Evolutionary conservation across 1,140 invertebrate genomes (phyloP).

Genomic region (Protaetia brevitarsis): DNA sequence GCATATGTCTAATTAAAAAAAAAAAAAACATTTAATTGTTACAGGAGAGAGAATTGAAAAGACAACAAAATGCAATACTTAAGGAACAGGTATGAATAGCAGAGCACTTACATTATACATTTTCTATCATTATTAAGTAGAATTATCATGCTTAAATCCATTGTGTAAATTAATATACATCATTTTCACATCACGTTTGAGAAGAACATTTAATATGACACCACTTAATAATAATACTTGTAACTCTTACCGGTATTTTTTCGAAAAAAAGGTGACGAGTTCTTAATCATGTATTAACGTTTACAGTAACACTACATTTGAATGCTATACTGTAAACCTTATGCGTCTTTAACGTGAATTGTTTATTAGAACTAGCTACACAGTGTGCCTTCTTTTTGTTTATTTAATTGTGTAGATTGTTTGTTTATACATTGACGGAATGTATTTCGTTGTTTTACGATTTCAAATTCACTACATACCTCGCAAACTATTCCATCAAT

Average conservation of each 20-base stretch:
- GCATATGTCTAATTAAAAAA: too few relatives aligned
- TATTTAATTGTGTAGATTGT: neutral
- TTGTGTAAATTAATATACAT: conserved; percentile 15
- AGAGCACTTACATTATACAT: neutral
- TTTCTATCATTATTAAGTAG: neutral
- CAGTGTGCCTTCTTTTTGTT: conserved; percentile 1
- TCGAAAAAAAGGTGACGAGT: neutral
- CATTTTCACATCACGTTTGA: neutral
- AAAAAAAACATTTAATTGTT: conserved; percentile 47
- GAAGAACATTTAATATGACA: neutral
- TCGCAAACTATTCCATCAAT: conserved; percentile 10
- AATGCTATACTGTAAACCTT: conserved; percentile 15
- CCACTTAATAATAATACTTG: neutral
- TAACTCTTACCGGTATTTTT: neutral
- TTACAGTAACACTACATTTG: neutral
- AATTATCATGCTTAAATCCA: conserved; percentile 10
- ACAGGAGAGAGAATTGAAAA: conserved; percentile 82
- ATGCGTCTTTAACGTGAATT: neutral
- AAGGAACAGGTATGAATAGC: conserved; percentile 78
- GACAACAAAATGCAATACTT: conserved; percentile 78
- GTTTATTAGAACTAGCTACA: conserved; percentile 13
- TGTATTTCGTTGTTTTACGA: conserved; percentile 1
- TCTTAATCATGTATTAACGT: neutral
- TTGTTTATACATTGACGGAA: conserved; percentile 3
- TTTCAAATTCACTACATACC: neutral